A percentile compares a stretch with the other conserved stretches of the same genome.
These are phyloP conservation scores for Orius laevigatus DNA, from an alignment of 1,140 invertebrate genomes.

Conservation along the genomic window DNA sequence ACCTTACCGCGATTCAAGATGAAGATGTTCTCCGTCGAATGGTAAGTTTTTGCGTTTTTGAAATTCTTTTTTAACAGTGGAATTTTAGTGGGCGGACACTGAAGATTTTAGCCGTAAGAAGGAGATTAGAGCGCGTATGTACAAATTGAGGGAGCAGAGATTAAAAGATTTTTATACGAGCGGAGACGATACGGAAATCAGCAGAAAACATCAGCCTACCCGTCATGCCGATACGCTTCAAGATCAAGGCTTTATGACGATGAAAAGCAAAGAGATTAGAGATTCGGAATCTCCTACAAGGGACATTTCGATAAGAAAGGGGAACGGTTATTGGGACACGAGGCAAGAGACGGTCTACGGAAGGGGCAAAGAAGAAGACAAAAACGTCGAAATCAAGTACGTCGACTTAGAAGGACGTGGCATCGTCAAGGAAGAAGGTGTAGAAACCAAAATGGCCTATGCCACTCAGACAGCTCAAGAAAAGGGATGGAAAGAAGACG, in stretches of 20 bases:
- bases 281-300: slow-evolving; percentile 55
- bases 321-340: slow-evolving; percentile 20
- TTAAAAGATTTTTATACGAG: slow-evolving; percentile 49
- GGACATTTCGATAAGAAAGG: slow-evolving; percentile 24
- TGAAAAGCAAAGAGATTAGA: slow-evolving; percentile 58
- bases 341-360: slow-evolving; percentile 18
- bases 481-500: slow-evolving; percentile 7
- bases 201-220: slow-evolving; percentile 23
- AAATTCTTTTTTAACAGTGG: no score
- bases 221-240: slow-evolving; percentile 47
- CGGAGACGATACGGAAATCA: slow-evolving; percentile 27
- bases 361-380: slow-evolving; percentile 5
- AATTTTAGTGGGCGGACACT: slow-evolving; percentile 60
- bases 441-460: slow-evolving; percentile 10
- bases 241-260: slow-evolving; percentile 53
- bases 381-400: slow-evolving; percentile 1
- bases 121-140: slow-evolving; percentile 68
- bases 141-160: slow-evolving; percentile 57
- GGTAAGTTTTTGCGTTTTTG: slow-evolving; percentile 33
- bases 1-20: slow-evolving; percentile 48
- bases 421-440: slow-evolving; percentile 13
- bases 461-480: slow-evolving; percentile 10
- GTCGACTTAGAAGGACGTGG: slow-evolving; percentile 8
- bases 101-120: slow-evolving; percentile 71
- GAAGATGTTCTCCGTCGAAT: slow-evolving; percentile 53